Base-by-base conservation (phyloP, 2,797 vertebrate species). In the Falco peregrinus region DNA sequence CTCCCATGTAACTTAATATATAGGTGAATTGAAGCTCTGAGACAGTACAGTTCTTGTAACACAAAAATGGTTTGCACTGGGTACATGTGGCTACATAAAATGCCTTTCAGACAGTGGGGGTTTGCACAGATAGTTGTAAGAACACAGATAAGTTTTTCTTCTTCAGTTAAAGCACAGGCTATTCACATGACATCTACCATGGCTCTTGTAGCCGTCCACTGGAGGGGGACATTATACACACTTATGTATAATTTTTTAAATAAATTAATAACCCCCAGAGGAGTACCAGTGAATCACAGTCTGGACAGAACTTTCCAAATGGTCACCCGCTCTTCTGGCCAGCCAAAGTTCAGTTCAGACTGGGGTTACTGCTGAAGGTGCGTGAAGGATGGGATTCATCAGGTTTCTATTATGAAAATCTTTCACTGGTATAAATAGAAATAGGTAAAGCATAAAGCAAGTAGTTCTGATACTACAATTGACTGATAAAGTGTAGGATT, bases 271-370 rank as follows among this genome's bases (percentile, higher is more conserved):
- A 4, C 4, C 5, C 9, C 22, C 37, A 18, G 25, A 87, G 50
- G 11, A 53, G 4, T n/a, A 31, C 4, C 5, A 4, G 20, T 80
- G 68, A 51, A 33, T 61, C 22, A 24, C 12, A 69, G 13, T 26
- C 43, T 70, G 5, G 5, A 33, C 13, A 65, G 65, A 78, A 51
- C 10, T 80, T 91, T 41, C 16, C 18, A 22, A 19, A 26, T 24
- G 7, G 16, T 75, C 22, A 45, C 31, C 14, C 68, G 43, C 28
- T 81, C 15, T 28, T 84, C 74, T 69, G 53, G 21, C 28, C 68
- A 43, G 21, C 6, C 47, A 65, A 79, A 54, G 22, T 7, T 29
- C 0, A 2, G 0, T 39, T 10, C 17, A 65, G 48, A 9, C 5
- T 35, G 0, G 12, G 7, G 37, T 35, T 83, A 48, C 9, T 50